Base-by-base conservation (phyloP, 2,797 vertebrate genomes). In the Melanotaenia trifasciata region DNA sequence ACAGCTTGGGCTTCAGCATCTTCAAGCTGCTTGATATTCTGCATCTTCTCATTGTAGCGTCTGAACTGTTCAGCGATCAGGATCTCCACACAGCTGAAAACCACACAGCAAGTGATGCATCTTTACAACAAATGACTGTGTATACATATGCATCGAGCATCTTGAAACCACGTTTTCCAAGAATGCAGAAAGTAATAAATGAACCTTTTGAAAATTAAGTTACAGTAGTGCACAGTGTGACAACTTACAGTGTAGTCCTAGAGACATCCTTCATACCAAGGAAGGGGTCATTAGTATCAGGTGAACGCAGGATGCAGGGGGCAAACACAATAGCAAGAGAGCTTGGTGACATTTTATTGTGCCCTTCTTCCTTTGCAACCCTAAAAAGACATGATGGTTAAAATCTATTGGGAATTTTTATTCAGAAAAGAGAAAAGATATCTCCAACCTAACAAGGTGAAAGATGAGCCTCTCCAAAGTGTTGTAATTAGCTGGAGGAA, bases 291-390 rank as follows among this genome's bases (percentile, higher is more conserved):
- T 92, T 90, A 20, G 89, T 85, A 67, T 98, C 94, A 0, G 97
- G 96, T 54, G 96, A 95, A 60, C 97, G 98, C 78, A 99, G 88
- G 59, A 99, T 91, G 82, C 98, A 99, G 0, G 98, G 98, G 0
- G 97, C 98, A 47, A 99, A 99, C 78, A 99, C 95, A 24, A 99
- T 99, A 38, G 98, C 96, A 74, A 99, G 85, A 0, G 98, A 95
- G 0, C 91, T 95, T 0, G 96, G 87, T 0, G 97, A 94, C 98
- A 99, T 99, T 53, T 97, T 96, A 87, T 99, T 99, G 87, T 97
- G 92, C 0, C 95, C 86, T 85, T 98, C 97, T 30, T 98, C 94
- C 64, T 96, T 94, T 58, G 96, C 93, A 78, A 99, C 98, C 88
- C 98, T 99, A 84, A 14, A 47, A 66, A 86, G 6, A 50, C 47